These are phyloP conservation scores for Sycophila sp. DNA, from an alignment of 1,140 invertebrate genomes.

Conservation along the genomic window DNA sequence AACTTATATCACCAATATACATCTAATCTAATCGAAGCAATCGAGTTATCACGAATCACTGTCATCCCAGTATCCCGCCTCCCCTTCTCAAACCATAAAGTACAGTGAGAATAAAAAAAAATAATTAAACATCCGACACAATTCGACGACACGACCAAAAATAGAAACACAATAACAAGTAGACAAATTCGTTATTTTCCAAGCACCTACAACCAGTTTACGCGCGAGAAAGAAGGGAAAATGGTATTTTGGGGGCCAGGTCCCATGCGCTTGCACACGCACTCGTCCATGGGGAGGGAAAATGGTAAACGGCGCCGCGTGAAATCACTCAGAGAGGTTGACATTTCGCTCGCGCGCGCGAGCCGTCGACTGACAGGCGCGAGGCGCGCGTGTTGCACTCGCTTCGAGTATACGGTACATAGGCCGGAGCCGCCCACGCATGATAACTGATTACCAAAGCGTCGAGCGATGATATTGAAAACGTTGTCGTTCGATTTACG, in stretches of 20 bases:
- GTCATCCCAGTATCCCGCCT: too few relatives aligned
- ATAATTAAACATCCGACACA: background rate
- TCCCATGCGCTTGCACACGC: background rate
- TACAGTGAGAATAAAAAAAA: background rate
- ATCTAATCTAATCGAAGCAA: too few relatives aligned
- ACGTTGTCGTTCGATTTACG: constrained; percentile 25
- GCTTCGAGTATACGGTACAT: background rate
- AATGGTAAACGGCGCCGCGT: background rate
- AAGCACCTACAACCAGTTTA: background rate
- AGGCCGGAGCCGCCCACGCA: constrained; percentile 6
- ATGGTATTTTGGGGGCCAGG: background rate
- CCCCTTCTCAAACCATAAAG: too few relatives aligned
- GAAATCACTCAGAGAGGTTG: constrained; percentile 22
- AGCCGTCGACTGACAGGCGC: constrained; percentile 1
- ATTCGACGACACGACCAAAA: background rate
- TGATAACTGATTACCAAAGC: constrained; percentile 32
- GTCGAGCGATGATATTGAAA: constrained; percentile 31
- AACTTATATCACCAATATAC: too few relatives aligned
- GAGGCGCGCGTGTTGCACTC: too few relatives aligned
- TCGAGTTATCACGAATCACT: too few relatives aligned
- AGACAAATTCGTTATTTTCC: constrained; percentile 27
- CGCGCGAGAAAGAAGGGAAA: too few relatives aligned
- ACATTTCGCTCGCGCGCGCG: constrained; percentile 20
- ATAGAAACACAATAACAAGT: constrained; percentile 14
- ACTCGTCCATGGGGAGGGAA: background rate